Evolutionary conservation across 2,888 invertebrate species (phyloP).

Genomic region (Phaonia tiefii): DNA sequence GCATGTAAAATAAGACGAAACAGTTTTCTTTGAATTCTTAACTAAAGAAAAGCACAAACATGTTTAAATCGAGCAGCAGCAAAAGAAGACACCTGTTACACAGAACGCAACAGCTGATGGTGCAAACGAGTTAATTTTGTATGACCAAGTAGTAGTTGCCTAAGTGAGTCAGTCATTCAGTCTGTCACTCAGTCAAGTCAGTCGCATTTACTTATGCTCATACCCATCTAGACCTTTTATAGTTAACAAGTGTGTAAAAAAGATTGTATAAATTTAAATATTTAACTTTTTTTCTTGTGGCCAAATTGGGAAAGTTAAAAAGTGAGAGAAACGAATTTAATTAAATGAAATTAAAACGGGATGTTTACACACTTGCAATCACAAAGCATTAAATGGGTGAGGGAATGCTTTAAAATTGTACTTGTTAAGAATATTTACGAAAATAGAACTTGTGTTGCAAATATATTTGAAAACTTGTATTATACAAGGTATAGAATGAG

Average conservation of each 20-base stretch:
- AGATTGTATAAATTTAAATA: conserved; percentile 38
- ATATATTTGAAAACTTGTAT: too few species aligned
- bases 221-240: neutral
- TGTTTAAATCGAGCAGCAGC: neutral
- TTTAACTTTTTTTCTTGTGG: conserved; percentile 12
- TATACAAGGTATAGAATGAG: too few species aligned
- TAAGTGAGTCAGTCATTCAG: neutral
- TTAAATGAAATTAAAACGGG: conserved; percentile 1
- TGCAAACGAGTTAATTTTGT: conserved; percentile 30
- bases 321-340: conserved; percentile 15
- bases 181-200: neutral
- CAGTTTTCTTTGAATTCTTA: conserved; percentile 6
- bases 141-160: neutral
- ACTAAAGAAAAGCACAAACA: conserved; percentile 21
- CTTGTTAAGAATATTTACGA: too few species aligned
- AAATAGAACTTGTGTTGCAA: too few species aligned
- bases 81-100: conserved; percentile 33
- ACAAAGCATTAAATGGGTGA: too few species aligned
- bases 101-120: neutral
- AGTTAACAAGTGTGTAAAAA: conserved; percentile 9
- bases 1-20: conserved; percentile 45
- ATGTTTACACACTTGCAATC: too few species aligned
- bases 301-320: conserved; percentile 28
- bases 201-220: neutral
- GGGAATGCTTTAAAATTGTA: too few species aligned